Evolutionary conservation across 2,888 invertebrate genomes (phyloP).

Genomic region (Synanthedon formicaeformis): DNA sequence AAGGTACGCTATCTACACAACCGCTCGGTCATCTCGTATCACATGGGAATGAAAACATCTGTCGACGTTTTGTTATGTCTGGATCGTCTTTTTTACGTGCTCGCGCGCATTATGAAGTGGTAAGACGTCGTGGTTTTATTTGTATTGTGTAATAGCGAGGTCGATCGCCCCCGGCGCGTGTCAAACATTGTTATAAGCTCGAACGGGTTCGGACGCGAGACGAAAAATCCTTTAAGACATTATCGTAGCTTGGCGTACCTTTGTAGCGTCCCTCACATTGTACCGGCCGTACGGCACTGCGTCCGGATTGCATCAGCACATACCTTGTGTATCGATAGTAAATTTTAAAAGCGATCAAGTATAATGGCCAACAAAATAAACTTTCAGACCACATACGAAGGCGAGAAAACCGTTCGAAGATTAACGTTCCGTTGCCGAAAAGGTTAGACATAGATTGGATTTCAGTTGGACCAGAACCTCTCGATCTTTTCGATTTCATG

Average conservation of each 20-base stretch:
- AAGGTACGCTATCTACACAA: constrained; percentile 34
- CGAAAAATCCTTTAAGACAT: constrained; percentile 25
- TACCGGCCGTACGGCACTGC: neutral
- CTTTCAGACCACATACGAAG: too few species aligned
- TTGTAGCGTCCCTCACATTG: neutral
- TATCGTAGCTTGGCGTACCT: constrained; percentile 14
- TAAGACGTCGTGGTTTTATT: constrained; percentile 33
- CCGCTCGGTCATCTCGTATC: constrained; percentile 39
- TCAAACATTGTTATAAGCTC: constrained; percentile 33
- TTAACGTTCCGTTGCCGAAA: too few species aligned
- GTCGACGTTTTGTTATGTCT: constrained; percentile 50
- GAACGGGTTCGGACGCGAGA: constrained; percentile 23
- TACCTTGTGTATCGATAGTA: too few species aligned
- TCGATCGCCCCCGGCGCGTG: constrained; percentile 36
- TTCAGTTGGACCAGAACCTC: too few species aligned
- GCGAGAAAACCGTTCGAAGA: too few species aligned
- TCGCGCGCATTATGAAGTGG: constrained; percentile 36
- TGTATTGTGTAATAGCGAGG: constrained; percentile 42
- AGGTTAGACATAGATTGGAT: too few species aligned
- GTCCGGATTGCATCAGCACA: neutral
- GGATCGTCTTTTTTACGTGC: constrained; percentile 27
- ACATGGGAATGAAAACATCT: constrained; percentile 63
- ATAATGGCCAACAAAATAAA: too few species aligned
- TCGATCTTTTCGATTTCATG: too few species aligned
- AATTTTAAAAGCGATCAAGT: too few species aligned